Percentiles rank a stretch among this genome's conserved stretches.
Conservation (phyloP, 1,140 invertebrate genomes). For the Eubasilissa regina region DNA sequence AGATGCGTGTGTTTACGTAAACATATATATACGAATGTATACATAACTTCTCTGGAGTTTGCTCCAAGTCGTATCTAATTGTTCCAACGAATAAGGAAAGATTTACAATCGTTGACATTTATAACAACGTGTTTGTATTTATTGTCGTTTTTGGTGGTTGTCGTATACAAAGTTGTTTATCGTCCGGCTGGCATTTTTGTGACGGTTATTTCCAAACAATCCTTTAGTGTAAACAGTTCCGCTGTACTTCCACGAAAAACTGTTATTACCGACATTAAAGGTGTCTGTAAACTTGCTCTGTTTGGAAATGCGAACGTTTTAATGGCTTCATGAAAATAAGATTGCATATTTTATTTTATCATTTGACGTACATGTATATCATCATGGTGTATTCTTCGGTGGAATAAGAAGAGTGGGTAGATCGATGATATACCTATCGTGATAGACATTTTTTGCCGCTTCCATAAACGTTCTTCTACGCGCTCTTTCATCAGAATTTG, state of each 20-base stretch:
- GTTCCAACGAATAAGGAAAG: not conserved
- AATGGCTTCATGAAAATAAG: not conserved
- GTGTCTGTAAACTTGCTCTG: not conserved
- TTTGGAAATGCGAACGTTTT: not conserved
- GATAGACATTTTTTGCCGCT: too few relatives aligned
- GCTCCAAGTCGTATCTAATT: too few relatives aligned
- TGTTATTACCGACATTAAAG: not conserved
- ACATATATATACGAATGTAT: too few relatives aligned
- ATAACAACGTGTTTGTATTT: constrained; percentile 13
- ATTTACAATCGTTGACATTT: constrained; percentile 36
- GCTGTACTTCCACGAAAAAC: not conserved
- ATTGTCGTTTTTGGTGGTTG: not conserved
- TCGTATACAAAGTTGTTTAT: constrained; percentile 16
- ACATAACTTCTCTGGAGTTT: too few relatives aligned
- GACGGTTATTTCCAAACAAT: not conserved
- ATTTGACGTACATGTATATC: too few relatives aligned
- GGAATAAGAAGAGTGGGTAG: too few relatives aligned
- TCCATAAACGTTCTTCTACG: too few relatives aligned
- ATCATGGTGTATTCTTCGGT: too few relatives aligned
- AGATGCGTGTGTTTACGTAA: too few relatives aligned
- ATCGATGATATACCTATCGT: too few relatives aligned
- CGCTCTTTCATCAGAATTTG: too few relatives aligned
- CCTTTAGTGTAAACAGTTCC: not conserved
- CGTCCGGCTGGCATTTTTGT: not conserved
- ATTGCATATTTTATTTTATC: too few relatives aligned